Base-by-base conservation (phyloP, 2,888 invertebrate genomes). In the Pristionchus mayeri region DNA sequence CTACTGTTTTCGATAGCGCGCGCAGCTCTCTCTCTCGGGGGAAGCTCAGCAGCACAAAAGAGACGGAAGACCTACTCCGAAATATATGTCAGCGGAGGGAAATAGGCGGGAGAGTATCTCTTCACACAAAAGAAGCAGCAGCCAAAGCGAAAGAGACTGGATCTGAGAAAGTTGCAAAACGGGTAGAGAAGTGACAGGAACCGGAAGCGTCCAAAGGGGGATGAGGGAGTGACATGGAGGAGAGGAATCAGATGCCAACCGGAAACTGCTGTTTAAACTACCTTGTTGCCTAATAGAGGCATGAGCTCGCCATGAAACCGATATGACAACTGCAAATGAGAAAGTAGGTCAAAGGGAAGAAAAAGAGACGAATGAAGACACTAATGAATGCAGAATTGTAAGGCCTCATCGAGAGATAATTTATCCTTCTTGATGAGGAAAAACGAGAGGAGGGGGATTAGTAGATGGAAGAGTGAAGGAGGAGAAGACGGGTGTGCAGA, bases 381-480 rank as follows among this genome's bases (percentile, higher is more conserved):
- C 71, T 71, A 71, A 71, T 71, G 71, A 37, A 71, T 71, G 71
- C 40, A 16, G 40, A 71, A 71, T 71, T 37, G 71, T 40, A 71
- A 44, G 44, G 24, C 18, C 71, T 71, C 71, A 71, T 71, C 44
- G 24, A 71, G n/a, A n/a, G 71, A 71, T 71, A 71, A 71, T 71
- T 71, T 71, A 71, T 71, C 71, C 71, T n/a, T 44, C 44, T 16
- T 37, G 71, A 71, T 40, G 71, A 37, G 71, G 18, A 44, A 71
- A 40, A 71, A 71, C 18, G 67, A 37, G 67, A 34, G 40, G 37
- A 21, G 67, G 71, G 71, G 71, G 71, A 71, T 71, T 71, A 71
- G 24, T 21, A 37, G 40, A 71, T 40, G 71, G 40, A 18, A 54
- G 67, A 9, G n/a, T 11, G 71, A 13, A 40, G 71, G 40, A 71